phyloP scores from a whole-genome alignment of 2,888 invertebrate species.

The Drosophila nr. perissopoda region DNA sequence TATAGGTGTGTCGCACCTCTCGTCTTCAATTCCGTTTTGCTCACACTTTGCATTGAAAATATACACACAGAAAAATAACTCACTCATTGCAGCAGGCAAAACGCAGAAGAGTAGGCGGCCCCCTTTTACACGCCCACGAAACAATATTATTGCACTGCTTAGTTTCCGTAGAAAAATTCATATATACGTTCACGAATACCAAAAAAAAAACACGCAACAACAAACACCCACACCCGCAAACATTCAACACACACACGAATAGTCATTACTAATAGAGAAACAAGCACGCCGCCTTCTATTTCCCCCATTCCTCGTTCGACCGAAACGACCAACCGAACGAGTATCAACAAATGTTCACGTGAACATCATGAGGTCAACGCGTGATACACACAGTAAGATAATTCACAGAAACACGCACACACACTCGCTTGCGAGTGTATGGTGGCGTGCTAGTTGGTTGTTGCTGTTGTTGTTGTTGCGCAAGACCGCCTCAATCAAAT shows the following conservation, averaged over 20 bases:
- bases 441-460: constrained; percentile 72
- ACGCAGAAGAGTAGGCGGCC: constrained; percentile 17
- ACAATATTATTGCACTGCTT: constrained; percentile 44
- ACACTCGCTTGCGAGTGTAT: constrained; percentile 54
- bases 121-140: constrained; percentile 62
- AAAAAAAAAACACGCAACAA: constrained; percentile 62
- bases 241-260: constrained; percentile 19
- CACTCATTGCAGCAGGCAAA: constrained; percentile 15
- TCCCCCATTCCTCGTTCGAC: constrained; percentile 29
- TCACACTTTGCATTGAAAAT: constrained; percentile 41
- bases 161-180: constrained; percentile 66
- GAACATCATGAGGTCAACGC: constrained; percentile 91
- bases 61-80: constrained; percentile 4
- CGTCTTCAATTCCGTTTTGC: constrained; percentile 48
- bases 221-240: constrained; percentile 44
- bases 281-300: constrained; percentile 62
- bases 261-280: constrained; percentile 44
- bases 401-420: constrained; percentile 82
- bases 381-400: constrained; percentile 87
- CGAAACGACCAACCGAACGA: constrained; percentile 33
- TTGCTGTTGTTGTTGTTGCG: constrained; percentile 70
- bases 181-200: constrained; percentile 56
- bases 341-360: constrained; percentile 86
- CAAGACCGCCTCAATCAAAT: constrained; percentile 65
- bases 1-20: constrained; percentile 44